Conservation (phyloP, 2,113 vertebrate genomes). For the Dasyornis broadbenti region DNA sequence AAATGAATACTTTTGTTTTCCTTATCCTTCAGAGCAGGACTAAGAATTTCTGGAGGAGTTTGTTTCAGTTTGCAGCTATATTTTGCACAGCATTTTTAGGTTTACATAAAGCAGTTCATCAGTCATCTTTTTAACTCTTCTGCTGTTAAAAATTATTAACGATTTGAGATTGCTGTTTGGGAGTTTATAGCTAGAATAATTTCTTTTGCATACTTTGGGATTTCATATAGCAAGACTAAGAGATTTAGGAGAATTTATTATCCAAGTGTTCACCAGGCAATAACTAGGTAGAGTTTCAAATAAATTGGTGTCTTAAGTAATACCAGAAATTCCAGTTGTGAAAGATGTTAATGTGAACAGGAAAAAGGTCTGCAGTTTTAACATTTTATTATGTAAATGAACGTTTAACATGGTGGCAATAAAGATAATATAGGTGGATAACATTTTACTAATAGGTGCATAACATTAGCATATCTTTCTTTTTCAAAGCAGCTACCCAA, state of each 20-base stretch:
- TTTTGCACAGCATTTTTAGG: background rate
- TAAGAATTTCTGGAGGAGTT: background rate
- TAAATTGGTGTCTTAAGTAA: background rate
- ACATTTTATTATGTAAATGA: background rate
- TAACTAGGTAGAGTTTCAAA: background rate
- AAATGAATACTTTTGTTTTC: background rate
- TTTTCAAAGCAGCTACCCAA: slow-evolving; percentile 82
- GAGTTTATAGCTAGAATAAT: background rate
- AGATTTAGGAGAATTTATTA: background rate
- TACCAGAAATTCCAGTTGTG: background rate
- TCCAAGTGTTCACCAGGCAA: background rate
- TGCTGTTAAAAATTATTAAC: background rate
- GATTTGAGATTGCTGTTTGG: background rate
- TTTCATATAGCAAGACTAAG: background rate
- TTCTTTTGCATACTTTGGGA: background rate
- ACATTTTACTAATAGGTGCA: background rate
- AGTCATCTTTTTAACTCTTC: background rate
- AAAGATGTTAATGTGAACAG: background rate
- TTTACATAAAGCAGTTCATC: background rate
- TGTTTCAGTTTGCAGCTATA: background rate
- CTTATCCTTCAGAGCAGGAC: background rate
- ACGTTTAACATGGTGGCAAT: background rate
- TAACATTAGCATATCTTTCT: background rate
- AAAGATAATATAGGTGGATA: background rate
- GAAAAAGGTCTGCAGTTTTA: background rate